Conservation (phyloP, 1,140 invertebrate genomes). For the Polypedilum vanderplanki region DNA sequence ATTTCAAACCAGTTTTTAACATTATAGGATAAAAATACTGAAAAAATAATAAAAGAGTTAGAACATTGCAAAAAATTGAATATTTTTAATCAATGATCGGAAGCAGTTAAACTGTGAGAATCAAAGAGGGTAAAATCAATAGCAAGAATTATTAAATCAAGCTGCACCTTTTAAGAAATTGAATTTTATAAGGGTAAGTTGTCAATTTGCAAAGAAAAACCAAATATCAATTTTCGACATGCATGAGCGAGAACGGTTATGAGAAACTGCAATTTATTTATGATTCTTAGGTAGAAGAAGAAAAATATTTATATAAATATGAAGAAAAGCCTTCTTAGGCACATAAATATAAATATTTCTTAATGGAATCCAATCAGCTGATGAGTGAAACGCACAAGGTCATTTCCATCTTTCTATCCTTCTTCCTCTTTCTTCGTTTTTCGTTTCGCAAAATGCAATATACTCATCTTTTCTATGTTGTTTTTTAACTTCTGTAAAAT, state of each 20-base stretch:
- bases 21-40: neutral
- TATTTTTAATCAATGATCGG: neutral
- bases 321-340: no score
- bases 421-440: neutral
- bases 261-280: conserved; percentile 10
- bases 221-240: conserved; percentile 5
- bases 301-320: no score
- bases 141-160: neutral
- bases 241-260: neutral
- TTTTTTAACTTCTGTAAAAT: conserved; percentile 13
- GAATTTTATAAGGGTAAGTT: neutral
- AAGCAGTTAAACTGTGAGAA: neutral
- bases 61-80: neutral
- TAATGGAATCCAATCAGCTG: conserved; percentile 23
- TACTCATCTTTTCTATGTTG: neutral
- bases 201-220: neutral
- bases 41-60: neutral
- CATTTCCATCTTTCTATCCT: neutral
- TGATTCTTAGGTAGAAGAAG: neutral
- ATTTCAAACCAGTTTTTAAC: neutral
- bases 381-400: neutral
- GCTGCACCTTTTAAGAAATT: neutral
- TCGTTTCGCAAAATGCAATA: neutral
- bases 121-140: neutral
- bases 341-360: no score